Evolutionary conservation across 2,113 vertebrate species (phyloP), one percentile per base, ranked within the genome.

Genomic region (Protobothrops mucrosquamatus): DNA sequence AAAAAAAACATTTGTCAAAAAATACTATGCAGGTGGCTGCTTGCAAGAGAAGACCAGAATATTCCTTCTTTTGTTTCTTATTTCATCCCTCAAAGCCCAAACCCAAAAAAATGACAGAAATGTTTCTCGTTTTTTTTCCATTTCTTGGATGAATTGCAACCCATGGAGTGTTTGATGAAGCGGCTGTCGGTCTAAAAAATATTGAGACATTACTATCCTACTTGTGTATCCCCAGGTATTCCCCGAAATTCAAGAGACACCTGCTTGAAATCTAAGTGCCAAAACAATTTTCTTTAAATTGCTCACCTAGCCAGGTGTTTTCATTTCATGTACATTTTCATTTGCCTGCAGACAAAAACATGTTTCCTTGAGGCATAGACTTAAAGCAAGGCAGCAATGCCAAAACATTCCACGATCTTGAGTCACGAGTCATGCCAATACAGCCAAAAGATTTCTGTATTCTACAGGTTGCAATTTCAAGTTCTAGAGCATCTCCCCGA

Each of bases 401-500:
- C 15, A 86, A 46, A 87, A 57, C 54, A 57, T 29, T 10, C 52
- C 92, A 34, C 10, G 51, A 4, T 18, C 54, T 51, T 55, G 89
- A 22, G 69, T 90, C 54, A 90, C 34, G 48, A 24, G 34, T 24
- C 23, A 54, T 4, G 22, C 22, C 55, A 90, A 52, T 52, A 61
- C 46, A 51, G n/a, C 43, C 69, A 29, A 26, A 86, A 87, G 46
- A 54, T 34, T 20, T 34, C 74, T 52, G 26, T n/a, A 61, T 92
- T 87, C 61, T 48, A 54, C 23, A 3, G 0, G 18, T 0, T n/a
- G 29, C 90, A 39, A 91, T 93, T 93, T 94, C 93, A 92, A 95
- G 95, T 93, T 91, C 92, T 46, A 92, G 88, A 93, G 92, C 0
- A 18, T 94, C 94, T 93, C 92, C 26, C 91, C 7, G 51, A 15